phyloP scores from a whole-genome alignment of 2,797 vertebrate species.

The Tachyglossus aculeatus region DNA sequence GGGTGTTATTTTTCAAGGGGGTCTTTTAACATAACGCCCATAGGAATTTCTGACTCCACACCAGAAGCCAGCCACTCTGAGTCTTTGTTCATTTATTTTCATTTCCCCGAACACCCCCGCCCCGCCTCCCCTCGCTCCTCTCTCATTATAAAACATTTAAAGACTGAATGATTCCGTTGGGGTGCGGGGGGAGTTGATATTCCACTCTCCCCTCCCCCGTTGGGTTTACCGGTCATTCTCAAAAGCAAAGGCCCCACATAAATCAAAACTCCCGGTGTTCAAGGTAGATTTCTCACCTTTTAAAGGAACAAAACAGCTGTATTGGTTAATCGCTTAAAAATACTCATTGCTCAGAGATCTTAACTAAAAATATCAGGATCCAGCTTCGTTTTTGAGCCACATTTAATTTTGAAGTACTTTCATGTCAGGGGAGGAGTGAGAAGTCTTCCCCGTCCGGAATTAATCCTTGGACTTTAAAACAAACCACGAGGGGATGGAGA shows the following conservation, averaged over 20 bases:
- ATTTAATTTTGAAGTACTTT: no score
- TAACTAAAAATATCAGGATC: slow-evolving; percentile 5
- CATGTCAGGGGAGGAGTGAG: not conserved
- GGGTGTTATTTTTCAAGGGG: not conserved
- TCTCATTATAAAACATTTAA: slow-evolving; percentile 18
- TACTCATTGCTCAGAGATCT: slow-evolving; percentile 22
- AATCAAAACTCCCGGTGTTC: slow-evolving; percentile 37
- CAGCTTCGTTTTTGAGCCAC: not conserved
- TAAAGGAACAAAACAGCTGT: slow-evolving; percentile 60
- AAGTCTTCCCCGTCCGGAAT: not conserved
- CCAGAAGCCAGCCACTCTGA: not conserved
- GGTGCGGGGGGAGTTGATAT: not conserved
- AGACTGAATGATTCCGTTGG: not conserved
- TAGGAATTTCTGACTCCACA: not conserved
- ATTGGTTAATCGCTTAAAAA: slow-evolving; percentile 50
- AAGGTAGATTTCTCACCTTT: slow-evolving; percentile 61
- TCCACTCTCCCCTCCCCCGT: not conserved
- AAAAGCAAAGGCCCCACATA: slow-evolving; percentile 25
- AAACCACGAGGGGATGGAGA: not conserved
- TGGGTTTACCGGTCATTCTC: not conserved
- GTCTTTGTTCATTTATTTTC: not conserved
- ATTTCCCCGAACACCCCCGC: not conserved
- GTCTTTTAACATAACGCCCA: not conserved
- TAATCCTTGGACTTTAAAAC: not conserved
- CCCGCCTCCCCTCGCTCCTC: not conserved